These are phyloP conservation scores for Penelope pileata DNA, from an alignment of 2,113 vertebrate genomes.

Conservation along the genomic window DNA sequence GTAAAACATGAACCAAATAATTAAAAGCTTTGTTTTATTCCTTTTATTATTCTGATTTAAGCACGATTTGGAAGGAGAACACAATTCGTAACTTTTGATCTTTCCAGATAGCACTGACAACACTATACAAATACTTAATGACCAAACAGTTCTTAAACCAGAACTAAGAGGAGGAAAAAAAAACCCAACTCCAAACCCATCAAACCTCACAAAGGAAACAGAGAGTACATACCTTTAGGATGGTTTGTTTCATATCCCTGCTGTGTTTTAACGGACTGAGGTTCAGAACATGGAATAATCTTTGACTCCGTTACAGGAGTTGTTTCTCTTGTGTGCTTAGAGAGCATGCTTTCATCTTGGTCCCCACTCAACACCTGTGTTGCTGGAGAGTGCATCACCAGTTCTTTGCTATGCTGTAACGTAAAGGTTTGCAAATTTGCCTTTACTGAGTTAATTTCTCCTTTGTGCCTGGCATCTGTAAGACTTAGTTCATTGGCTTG, in stretches of 20 bases:
- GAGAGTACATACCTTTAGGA: slow-evolving; percentile 67
- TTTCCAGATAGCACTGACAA: not conserved
- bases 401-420: slow-evolving; percentile 12
- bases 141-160: not conserved
- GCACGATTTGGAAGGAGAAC: not conserved
- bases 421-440: not conserved
- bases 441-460: not conserved
- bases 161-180: not conserved
- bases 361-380: slow-evolving; percentile 8
- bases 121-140: not conserved
- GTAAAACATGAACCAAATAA: not conserved
- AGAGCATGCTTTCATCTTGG: not conserved
- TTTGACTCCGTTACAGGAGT: slow-evolving; percentile 58
- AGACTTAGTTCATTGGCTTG: slow-evolving; percentile 46
- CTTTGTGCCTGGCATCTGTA: not conserved
- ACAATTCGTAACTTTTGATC: not conserved
- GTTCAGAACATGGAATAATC: slow-evolving; percentile 56
- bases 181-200: not conserved
- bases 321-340: slow-evolving; percentile 24
- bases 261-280: slow-evolving; percentile 36
- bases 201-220: not conserved
- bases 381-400: slow-evolving; percentile 23
- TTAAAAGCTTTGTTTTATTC: not conserved
- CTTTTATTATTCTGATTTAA: not conserved
- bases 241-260: slow-evolving; percentile 58